Evolutionary conservation across 2,113 vertebrate genomes (phyloP).

Genomic region (Epinephelus moara): DNA sequence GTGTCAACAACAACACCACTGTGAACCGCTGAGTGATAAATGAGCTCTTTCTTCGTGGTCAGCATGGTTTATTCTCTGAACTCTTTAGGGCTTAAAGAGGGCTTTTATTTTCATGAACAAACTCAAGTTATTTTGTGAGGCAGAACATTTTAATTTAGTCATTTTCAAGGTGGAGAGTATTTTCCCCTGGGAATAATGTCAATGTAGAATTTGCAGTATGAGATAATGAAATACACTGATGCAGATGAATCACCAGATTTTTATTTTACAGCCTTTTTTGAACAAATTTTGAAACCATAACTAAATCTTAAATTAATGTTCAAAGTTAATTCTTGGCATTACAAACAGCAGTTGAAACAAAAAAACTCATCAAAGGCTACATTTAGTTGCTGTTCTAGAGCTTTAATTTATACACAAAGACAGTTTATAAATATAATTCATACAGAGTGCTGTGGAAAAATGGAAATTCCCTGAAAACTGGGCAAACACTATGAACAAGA

Average conservation of each 20-base stretch:
- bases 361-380: not conserved
- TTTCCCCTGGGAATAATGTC: conserved; percentile 57
- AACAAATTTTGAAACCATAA: not conserved
- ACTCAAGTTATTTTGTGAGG: conserved; percentile 49
- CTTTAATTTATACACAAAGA: not conserved
- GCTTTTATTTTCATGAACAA: conserved; percentile 66
- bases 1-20: conserved; percentile 71
- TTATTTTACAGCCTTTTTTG: not conserved
- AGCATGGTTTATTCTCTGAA: conserved; percentile 47
- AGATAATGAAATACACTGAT: conserved; percentile 13
- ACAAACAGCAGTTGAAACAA: not conserved
- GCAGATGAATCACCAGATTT: not conserved
- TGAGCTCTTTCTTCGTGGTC: conserved; percentile 67
- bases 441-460: not conserved
- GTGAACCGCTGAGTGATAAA: conserved; percentile 64
- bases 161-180: conserved; percentile 45
- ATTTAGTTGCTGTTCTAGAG: not conserved
- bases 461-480: not conserved
- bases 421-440: not conserved
- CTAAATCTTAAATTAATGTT: not conserved
- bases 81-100: conserved; percentile 59
- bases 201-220: conserved; percentile 20
- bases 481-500: not conserved
- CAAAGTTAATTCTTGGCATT: not conserved
- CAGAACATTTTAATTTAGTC: conserved; percentile 53